These are phyloP conservation scores for Mus caroli DNA, from an alignment of 2,797 vertebrate genomes.

Conservation along the genomic window DNA sequence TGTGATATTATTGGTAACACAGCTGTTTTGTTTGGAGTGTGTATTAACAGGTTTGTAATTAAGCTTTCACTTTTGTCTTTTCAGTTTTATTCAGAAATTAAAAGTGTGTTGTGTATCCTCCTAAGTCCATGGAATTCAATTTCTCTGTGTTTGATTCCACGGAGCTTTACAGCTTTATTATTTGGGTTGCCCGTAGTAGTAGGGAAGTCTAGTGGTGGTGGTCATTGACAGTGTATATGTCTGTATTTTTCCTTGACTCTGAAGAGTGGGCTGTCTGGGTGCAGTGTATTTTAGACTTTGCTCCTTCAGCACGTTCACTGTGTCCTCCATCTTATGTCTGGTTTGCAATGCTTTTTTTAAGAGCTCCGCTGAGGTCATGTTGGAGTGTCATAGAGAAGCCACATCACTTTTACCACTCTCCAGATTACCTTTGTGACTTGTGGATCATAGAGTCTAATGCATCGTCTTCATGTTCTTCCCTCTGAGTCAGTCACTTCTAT, in stretches of 20 bases:
- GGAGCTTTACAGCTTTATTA: background rate
- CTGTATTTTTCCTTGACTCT: background rate
- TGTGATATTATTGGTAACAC: background rate
- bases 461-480: background rate
- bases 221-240: background rate
- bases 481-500: background rate
- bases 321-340: background rate
- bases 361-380: background rate
- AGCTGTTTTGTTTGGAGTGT: background rate
- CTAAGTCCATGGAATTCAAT: background rate
- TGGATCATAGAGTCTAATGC: background rate
- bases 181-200: background rate
- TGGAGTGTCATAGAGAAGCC: background rate
- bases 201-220: background rate
- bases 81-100: background rate
- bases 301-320: background rate
- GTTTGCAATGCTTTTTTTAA: too few relatives aligned
- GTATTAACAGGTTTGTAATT: background rate
- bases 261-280: background rate
- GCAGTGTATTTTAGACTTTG: background rate
- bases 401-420: background rate
- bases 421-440: background rate
- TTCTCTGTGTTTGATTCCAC: background rate
- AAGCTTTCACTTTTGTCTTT: background rate
- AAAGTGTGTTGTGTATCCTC: background rate